Conservation (phyloP, 92 coral and sea anemone species). For the Pocillopora grandis region DNA sequence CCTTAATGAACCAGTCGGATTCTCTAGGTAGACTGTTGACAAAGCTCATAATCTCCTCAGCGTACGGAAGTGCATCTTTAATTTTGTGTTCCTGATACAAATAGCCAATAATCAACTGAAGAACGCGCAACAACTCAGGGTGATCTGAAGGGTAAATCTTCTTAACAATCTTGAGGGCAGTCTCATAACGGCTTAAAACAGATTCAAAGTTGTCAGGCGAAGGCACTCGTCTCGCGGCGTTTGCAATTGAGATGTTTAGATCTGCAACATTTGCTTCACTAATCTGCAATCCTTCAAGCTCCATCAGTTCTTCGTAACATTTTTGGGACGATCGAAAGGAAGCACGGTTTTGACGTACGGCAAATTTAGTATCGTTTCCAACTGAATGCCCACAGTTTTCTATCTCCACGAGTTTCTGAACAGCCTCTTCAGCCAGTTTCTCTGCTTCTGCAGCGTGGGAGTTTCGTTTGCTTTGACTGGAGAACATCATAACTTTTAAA, state of each 20-base stretch:
- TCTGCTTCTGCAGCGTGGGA: neutral
- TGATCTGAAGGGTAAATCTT: slow-evolving; percentile 8
- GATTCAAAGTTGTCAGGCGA: neutral
- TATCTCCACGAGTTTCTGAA: neutral
- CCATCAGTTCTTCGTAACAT: neutral
- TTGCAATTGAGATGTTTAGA: slow-evolving; percentile 5
- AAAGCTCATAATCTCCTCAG: neutral
- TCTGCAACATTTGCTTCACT: neutral
- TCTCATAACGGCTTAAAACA: neutral
- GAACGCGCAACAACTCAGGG: neutral
- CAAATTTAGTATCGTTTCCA: neutral
- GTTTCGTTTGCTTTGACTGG: neutral
- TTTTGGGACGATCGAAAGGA: neutral
- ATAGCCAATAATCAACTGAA: neutral
- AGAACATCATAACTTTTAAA: neutral
- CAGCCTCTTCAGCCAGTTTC: neutral
- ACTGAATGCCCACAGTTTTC: neutral
- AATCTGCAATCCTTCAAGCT: neutral
- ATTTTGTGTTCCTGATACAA: neutral
- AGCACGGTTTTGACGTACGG: neutral
- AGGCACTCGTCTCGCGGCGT: neutral
- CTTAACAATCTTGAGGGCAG: slow-evolving; percentile 6
- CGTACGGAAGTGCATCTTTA: neutral
- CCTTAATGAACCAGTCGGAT: neutral
- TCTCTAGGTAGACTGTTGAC: neutral